Percentiles rank a stretch among this genome's conserved stretches.
Evolutionary conservation across 1,140 invertebrate genomes (phyloP).

Genomic region (Drosophila ananassae): DNA sequence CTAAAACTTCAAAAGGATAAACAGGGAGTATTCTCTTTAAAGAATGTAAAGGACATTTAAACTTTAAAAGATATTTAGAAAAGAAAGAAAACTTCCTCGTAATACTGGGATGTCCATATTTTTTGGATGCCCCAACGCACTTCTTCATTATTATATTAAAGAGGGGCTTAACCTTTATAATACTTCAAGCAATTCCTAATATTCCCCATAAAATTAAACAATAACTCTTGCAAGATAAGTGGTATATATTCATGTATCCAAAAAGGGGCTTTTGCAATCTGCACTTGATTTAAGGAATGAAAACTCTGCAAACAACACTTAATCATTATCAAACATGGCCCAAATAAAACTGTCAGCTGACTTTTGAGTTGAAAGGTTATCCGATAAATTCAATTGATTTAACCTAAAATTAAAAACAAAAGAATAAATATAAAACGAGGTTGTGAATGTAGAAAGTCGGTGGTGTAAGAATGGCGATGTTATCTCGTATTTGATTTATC

Average conservation of each 20-base stretch:
- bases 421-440: not conserved
- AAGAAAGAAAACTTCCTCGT: no score
- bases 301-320: not conserved
- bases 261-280: not conserved
- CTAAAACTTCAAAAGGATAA: no score
- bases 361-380: conserved; percentile 25
- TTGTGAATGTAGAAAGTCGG: conserved; percentile 15
- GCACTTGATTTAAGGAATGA: not conserved
- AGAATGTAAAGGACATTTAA: no score
- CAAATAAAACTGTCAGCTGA: conserved; percentile 1
- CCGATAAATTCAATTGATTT: conserved; percentile 9
- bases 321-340: conserved; percentile 1
- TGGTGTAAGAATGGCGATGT: conserved; percentile 25
- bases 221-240: not conserved
- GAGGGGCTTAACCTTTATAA: not conserved
- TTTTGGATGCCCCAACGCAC: no score
- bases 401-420: conserved; percentile 17
- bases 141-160: no score
- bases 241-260: not conserved
- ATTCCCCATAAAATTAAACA: not conserved
- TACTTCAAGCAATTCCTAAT: not conserved
- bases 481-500: conserved; percentile 53
- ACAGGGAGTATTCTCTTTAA: no score
- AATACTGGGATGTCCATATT: no score
- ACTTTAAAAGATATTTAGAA: no score